These are phyloP conservation scores for Metopolophium dirhodum DNA, from an alignment of 1,140 invertebrate genomes.

Conservation along the genomic window DNA sequence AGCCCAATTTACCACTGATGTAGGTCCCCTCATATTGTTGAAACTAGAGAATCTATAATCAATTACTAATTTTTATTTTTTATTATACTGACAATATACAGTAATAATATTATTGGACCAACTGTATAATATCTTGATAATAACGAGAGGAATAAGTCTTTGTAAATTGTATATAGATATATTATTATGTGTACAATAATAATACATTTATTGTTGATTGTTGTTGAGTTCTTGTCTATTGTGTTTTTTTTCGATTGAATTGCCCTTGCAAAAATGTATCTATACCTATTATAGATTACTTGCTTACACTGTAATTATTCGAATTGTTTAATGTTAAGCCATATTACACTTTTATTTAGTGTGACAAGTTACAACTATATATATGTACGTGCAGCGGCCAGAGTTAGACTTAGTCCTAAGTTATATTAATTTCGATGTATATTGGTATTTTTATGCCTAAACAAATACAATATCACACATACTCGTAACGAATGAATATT, in stretches of 20 bases:
- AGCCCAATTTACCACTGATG: too few species aligned
- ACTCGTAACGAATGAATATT: background rate
- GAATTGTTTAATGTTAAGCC: background rate
- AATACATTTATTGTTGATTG: background rate
- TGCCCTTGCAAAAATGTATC: background rate
- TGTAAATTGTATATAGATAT: background rate
- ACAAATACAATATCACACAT: background rate
- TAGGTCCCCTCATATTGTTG: too few species aligned
- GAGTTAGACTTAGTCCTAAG: too few species aligned
- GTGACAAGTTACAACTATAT: background rate
- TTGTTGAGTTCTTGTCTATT: background rate
- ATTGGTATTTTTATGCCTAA: background rate
- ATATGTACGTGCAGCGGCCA: too few species aligned
- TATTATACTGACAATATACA: background rate
- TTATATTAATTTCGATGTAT: background rate
- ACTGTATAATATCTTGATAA: too few species aligned
- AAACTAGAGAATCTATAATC: too few species aligned
- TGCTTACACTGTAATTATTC: background rate
- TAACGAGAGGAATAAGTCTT: too few species aligned
- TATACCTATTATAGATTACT: background rate
- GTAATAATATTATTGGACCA: background rate
- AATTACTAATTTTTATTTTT: too few species aligned
- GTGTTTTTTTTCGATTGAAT: background rate
- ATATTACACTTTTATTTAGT: background rate
- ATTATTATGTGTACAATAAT: background rate